Evolutionary conservation across 2,888 invertebrate genomes (phyloP).

Genomic region (Drosophila ezoana): DNA sequence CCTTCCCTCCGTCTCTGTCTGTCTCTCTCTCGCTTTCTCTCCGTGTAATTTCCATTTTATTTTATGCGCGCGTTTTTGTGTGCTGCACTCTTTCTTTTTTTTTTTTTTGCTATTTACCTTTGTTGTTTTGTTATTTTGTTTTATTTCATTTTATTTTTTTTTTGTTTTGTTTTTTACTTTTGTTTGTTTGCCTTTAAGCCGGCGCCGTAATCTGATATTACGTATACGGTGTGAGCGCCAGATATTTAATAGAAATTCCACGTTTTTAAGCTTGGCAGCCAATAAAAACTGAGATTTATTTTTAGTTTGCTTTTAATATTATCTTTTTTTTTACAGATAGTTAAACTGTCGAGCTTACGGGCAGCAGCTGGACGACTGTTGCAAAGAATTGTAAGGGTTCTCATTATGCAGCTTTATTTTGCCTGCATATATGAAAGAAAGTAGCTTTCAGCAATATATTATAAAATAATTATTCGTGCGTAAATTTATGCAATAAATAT

Average conservation of each 20-base stretch:
- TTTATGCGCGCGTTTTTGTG: constrained; percentile 72
- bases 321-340: constrained; percentile 45
- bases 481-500: no score
- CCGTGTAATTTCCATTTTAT: constrained; percentile 77
- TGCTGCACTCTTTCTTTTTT: constrained; percentile 56
- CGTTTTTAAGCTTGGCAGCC: constrained; percentile 70
- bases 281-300: constrained; percentile 64
- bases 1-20: constrained; percentile 1
- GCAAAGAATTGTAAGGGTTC: constrained; percentile 16
- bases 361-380: constrained; percentile 18
- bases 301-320: constrained; percentile 25
- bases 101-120: constrained; percentile 66
- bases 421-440: constrained; percentile 33
- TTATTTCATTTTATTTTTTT: constrained; percentile 34
- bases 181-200: constrained; percentile 69
- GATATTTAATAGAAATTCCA: constrained; percentile 76
- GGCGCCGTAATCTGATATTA: constrained; percentile 75
- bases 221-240: constrained; percentile 74
- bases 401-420: constrained; percentile 44
- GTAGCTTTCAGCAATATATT: no score
- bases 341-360: constrained; percentile 58
- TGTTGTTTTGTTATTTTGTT: constrained; percentile 73
- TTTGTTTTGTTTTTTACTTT: constrained; percentile 23
- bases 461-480: no score
- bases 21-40: constrained; percentile 20